Evolutionary conservation across 2,797 vertebrate species (phyloP).

Genomic region (Ibycter americanus): DNA sequence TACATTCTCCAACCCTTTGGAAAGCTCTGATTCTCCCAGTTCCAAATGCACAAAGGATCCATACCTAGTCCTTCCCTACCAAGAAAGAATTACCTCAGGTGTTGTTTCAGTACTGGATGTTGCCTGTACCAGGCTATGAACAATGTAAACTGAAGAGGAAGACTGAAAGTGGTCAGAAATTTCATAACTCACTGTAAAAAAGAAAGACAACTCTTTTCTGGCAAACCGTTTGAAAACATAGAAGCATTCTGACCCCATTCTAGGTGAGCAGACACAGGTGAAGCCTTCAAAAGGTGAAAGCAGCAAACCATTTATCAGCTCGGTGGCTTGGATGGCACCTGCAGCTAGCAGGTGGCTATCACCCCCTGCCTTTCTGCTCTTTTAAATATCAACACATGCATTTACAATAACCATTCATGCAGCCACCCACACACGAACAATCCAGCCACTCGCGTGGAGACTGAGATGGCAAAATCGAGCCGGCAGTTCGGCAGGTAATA

Average conservation of each 20-base stretch:
- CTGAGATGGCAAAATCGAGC: not conserved
- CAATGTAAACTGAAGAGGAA: not conserved
- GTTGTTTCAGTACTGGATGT: not conserved
- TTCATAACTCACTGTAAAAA: not conserved
- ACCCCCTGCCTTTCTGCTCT: not conserved
- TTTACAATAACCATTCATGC: not conserved
- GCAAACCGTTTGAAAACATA: not conserved
- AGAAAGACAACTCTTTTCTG: not conserved
- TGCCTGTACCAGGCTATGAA: not conserved
- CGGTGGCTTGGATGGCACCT: not conserved
- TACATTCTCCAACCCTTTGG: not conserved
- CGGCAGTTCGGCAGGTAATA: not conserved
- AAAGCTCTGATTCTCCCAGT: not conserved
- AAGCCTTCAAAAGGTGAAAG: not conserved
- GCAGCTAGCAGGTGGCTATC: not conserved
- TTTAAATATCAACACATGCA: not conserved
- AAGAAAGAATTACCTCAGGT: not conserved
- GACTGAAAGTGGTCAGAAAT: not conserved
- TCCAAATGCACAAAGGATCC: not conserved
- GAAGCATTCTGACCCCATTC: not conserved
- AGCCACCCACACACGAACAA: not conserved
- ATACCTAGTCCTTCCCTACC: not conserved
- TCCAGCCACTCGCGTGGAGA: rapidly evolving
- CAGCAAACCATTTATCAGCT: not conserved
- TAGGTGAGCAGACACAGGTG: not conserved